These are phyloP conservation scores for Deladenus siricidicola DNA, from an alignment of 2,888 invertebrate species.

Conservation along the genomic window DNA sequence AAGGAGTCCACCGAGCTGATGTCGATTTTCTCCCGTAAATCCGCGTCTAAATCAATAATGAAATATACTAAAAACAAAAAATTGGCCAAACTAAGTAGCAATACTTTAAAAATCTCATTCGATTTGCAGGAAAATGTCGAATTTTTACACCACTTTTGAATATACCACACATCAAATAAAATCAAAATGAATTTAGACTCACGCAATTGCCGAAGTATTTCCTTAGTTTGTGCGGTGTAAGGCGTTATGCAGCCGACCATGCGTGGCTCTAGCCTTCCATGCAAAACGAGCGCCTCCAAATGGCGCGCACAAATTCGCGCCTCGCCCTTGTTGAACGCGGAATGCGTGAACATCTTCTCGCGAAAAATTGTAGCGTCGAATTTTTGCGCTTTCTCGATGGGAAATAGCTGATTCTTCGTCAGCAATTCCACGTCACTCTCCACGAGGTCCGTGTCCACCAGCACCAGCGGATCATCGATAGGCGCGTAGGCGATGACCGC, in stretches of 20 bases:
- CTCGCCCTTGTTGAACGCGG: constrained; percentile 23
- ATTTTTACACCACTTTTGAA: too few species aligned
- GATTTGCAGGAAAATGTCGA: too few species aligned
- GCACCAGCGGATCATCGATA: constrained; percentile 23
- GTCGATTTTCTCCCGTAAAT: not conserved
- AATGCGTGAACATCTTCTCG: not conserved
- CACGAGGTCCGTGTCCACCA: constrained; percentile 22
- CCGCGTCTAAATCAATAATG: not conserved
- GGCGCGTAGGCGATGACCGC: not conserved
- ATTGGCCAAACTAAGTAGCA: too few species aligned
- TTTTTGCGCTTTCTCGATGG: not conserved
- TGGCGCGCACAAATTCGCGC: constrained; percentile 24
- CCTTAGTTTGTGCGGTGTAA: constrained; percentile 22
- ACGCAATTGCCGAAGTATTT: constrained; percentile 12
- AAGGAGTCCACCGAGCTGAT: constrained; percentile 61
- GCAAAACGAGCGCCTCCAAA: constrained; percentile 10
- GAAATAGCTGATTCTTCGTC: not conserved
- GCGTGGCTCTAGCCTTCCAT: constrained; percentile 10
- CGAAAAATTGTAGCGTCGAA: not conserved
- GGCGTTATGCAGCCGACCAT: constrained; percentile 33
- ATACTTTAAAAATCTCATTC: too few species aligned
- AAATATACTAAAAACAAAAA: constrained; percentile 9
- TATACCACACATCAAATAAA: too few species aligned
- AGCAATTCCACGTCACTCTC: not conserved
- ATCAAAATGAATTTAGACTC: too few species aligned